Evolutionary conservation across 2,888 invertebrate genomes (phyloP).

Genomic region (Argynnis bischoffii): DNA sequence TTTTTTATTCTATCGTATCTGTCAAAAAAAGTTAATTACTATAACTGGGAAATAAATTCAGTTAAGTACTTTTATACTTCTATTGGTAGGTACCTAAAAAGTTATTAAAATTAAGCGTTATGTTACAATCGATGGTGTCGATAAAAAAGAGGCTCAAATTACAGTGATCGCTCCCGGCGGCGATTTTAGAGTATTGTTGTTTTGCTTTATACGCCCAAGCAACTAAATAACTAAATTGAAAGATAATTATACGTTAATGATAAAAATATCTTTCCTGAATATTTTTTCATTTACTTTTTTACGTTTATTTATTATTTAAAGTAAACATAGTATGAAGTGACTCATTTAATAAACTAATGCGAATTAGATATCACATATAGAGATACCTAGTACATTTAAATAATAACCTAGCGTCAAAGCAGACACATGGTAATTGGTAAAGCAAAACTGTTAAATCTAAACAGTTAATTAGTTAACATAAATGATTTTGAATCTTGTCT

Average conservation of each 20-base stretch:
- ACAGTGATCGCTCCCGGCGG: slow-evolving; percentile 31
- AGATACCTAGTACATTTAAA: too few relatives aligned
- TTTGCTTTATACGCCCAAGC: slow-evolving; percentile 2
- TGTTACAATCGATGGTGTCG: slow-evolving; percentile 19
- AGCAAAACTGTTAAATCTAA: not conserved
- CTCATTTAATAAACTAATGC: too few relatives aligned
- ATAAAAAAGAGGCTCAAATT: slow-evolving; percentile 30
- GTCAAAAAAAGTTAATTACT: not conserved
- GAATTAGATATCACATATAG: too few relatives aligned
- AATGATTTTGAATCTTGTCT: slow-evolving; percentile 2
- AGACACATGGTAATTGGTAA: too few relatives aligned
- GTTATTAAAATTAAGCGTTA: slow-evolving; percentile 17
- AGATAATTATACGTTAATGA: slow-evolving; percentile 5
- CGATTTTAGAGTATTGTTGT: slow-evolving; percentile 6
- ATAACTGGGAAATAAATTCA: not conserved
- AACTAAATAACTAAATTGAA: slow-evolving; percentile 13
- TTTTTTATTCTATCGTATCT: not conserved
- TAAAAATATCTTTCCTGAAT: not conserved
- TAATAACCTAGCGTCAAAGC: too few relatives aligned
- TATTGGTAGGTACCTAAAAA: slow-evolving; percentile 6
- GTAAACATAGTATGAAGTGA: too few relatives aligned
- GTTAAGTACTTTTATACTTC: not conserved
- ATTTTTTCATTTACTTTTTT: too few relatives aligned
- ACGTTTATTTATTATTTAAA: too few relatives aligned
- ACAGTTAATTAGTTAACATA: not conserved